Evolutionary conservation across 2,797 vertebrate species (phyloP).

Genomic region (Bovichtus variegatus): DNA sequence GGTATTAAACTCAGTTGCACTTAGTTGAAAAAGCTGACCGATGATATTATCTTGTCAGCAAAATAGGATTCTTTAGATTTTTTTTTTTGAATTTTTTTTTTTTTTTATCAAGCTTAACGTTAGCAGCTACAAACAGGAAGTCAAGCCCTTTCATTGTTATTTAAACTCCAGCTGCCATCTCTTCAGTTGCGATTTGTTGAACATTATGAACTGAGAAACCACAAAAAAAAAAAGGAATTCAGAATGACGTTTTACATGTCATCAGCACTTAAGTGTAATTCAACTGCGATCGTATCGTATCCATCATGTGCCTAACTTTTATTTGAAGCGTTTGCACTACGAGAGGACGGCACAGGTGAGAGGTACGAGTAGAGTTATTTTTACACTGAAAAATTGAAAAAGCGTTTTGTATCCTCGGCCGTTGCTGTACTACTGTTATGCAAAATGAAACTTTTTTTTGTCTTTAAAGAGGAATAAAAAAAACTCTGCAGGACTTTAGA

Average conservation of each 20-base stretch:
- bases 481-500: conserved; percentile 49
- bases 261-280: conserved; percentile 74
- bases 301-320: conserved; percentile 81
- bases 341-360: conserved; percentile 71
- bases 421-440: conserved; percentile 82
- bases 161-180: conserved; percentile 28
- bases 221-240: neutral
- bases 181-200: conserved; percentile 6
- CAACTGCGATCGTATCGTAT: conserved; percentile 66
- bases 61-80: conserved; percentile 8
- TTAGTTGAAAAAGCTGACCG: conserved; percentile 30
- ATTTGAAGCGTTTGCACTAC: conserved; percentile 83
- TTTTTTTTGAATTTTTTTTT: neutral
- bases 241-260: conserved; percentile 37
- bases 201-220: neutral
- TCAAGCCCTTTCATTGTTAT: conserved; percentile 28
- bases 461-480: conserved; percentile 78
- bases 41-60: neutral
- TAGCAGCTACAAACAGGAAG: conserved; percentile 24
- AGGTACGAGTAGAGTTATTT: conserved; percentile 74
- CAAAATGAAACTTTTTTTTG: conserved; percentile 68
- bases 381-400: conserved; percentile 75
- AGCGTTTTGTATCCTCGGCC: conserved; percentile 73
- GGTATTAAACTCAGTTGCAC: conserved; percentile 70
- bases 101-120: conserved; percentile 28